Base-by-base conservation (phyloP, 1,140 invertebrate genomes). In the Hypothenemus hampei region DNA sequence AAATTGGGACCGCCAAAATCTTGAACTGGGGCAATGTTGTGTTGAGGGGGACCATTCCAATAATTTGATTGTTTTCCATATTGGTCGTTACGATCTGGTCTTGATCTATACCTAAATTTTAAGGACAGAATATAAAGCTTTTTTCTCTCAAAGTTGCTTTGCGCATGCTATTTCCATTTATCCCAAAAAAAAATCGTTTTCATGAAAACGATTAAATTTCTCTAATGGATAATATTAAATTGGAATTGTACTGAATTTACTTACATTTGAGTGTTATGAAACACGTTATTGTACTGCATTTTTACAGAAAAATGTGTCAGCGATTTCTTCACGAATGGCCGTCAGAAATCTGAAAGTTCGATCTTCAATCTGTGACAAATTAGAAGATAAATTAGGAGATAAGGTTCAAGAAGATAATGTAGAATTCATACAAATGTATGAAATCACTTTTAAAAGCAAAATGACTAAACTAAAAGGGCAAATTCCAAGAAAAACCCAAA, bases 81-180 rank as follows among this genome's bases (percentile, higher is more conserved):
- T 74, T 65, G 62, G 33, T 78, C 77, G 74, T 75, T 76, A 65
- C 77, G 77, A 69, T 81, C 78, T 66, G 76, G 70, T 65, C 77
- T 72, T 63, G 76, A 72, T 65, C 77, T 76, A 69, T 74, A 79
- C 70, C 77, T n/a, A n/a, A n/a, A n/a, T n/a, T n/a, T n/a, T n/a
- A n/a, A n/a, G n/a, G n/a, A n/a, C n/a, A n/a, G n/a, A n/a, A n/a
- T n/a, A n/a, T n/a, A n/a, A n/a, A n/a, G n/a, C n/a, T n/a, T n/a
- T n/a, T n/a, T n/a, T n/a, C n/a, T n/a, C n/a, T n/a, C n/a, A n/a
- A n/a, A n/a, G n/a, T n/a, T n/a, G n/a, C n/a, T n/a, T n/a, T n/a
- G n/a, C n/a, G n/a, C n/a, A n/a, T n/a, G n/a, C n/a, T n/a, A n/a
- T n/a, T n/a, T n/a, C n/a, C n/a, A n/a, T n/a, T n/a, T n/a, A n/a